These are phyloP conservation scores for Drosophila ustulata DNA, from an alignment of 2,888 invertebrate species.

Conservation along the genomic window DNA sequence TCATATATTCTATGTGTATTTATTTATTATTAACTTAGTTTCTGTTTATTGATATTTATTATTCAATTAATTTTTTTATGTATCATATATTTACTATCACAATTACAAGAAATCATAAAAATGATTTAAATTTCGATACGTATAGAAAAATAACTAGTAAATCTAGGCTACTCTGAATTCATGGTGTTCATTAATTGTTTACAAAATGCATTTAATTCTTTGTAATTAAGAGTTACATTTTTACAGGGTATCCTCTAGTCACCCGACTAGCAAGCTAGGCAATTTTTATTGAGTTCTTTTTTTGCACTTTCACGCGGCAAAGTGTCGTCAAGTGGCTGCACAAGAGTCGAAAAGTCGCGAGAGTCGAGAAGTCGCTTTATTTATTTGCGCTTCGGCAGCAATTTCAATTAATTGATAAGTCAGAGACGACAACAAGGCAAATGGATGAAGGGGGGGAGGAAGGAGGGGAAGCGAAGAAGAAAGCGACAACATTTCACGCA, in stretches of 20 bases:
- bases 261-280: no score
- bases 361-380: slow-evolving; percentile 61
- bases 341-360: slow-evolving; percentile 39
- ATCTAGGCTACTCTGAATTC: no score
- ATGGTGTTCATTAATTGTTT: no score
- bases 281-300: slow-evolving; percentile 21
- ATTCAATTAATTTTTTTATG: no score
- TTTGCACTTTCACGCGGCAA: slow-evolving; percentile 62
- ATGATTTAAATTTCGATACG: no score
- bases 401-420: slow-evolving; percentile 80
- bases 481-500: slow-evolving; percentile 66
- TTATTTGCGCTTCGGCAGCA: slow-evolving; percentile 75
- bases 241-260: slow-evolving; percentile 12
- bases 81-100: no score
- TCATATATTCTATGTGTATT: no score
- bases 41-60: no score
- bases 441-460: neutral
- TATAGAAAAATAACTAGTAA: no score
- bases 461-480: neutral
- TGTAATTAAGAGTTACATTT: neutral
- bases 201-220: no score
- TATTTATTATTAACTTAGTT: no score
- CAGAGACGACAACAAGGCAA: slow-evolving; percentile 36
- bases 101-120: no score
- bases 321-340: slow-evolving; percentile 61